phyloP scores from a whole-genome alignment of 2,113 vertebrate species.

The Anhinga anhinga region DNA sequence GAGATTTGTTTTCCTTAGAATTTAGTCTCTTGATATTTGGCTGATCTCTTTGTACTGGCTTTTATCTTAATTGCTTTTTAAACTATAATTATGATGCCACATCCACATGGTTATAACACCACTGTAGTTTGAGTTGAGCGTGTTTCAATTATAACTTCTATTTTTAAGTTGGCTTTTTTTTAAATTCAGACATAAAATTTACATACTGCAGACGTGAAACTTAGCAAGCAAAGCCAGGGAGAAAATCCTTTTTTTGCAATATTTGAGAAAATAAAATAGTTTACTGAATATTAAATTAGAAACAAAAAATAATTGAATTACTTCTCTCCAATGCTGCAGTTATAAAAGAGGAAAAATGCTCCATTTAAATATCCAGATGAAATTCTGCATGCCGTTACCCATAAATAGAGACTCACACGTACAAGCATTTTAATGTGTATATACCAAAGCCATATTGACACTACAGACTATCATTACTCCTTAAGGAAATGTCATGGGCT shows the following conservation, averaged over 20 bases:
- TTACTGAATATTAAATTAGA: background rate
- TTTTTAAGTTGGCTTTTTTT: background rate
- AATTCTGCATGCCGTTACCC: slow-evolving; percentile 11
- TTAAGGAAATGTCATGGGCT: slow-evolving; percentile 51
- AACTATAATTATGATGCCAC: slow-evolving; percentile 44
- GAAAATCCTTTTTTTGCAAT: background rate
- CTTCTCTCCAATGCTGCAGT: background rate
- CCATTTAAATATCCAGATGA: background rate
- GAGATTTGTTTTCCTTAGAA: slow-evolving; percentile 58
- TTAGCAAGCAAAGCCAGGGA: background rate
- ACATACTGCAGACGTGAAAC: background rate
- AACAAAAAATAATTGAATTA: background rate
- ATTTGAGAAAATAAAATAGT: background rate
- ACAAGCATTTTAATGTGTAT: background rate
- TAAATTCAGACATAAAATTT: slow-evolving; percentile 24
- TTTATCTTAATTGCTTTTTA: slow-evolving; percentile 61
- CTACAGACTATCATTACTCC: slow-evolving; percentile 36
- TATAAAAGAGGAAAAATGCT: background rate
- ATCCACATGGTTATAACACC: background rate
- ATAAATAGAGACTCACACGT: background rate
- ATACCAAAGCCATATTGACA: slow-evolving; percentile 24
- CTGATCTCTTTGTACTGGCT: slow-evolving; percentile 48
- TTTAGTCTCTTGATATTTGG: slow-evolving; percentile 62
- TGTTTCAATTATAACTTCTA: background rate
- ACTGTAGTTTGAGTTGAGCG: background rate